Evolutionary conservation across 2,797 vertebrate genomes (phyloP).

Genomic region (Synanceia verrucosa): DNA sequence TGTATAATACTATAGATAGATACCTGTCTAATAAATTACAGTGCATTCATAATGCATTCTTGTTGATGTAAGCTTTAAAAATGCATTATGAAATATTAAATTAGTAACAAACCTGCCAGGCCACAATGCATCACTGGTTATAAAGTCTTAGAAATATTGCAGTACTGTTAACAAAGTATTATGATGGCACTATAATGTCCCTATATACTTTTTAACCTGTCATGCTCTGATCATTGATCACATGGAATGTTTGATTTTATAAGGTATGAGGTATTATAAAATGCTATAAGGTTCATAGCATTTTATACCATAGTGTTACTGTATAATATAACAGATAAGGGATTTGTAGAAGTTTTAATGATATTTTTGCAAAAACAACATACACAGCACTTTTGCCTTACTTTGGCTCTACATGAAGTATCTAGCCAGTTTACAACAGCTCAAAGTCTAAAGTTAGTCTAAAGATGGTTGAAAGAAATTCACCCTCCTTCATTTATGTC

Average conservation of each 20-base stretch:
- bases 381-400: not conserved
- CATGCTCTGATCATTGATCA: not conserved
- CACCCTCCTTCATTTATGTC: not conserved
- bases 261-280: not conserved
- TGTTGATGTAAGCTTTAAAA: not conserved
- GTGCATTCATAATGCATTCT: not conserved
- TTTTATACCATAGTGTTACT: not conserved
- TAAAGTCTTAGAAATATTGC: not conserved
- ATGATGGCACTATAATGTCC: not conserved
- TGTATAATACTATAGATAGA: not conserved
- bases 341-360: not conserved
- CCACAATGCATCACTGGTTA: not conserved
- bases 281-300: not conserved
- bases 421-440: not conserved
- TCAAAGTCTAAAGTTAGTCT: too few species aligned
- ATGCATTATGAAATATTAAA: constrained; percentile 2
- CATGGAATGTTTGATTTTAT: constrained; percentile 7
- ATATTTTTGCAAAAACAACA: not conserved
- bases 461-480: not conserved
- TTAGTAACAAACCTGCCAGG: not conserved
- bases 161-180: not conserved
- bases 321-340: not conserved
- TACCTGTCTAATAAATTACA: constrained; percentile 1
- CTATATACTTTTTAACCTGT: not conserved
- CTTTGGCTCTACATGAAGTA: not conserved